phyloP scores from a whole-genome alignment of 2,113 vertebrate species.

The Indicator maculatus region DNA sequence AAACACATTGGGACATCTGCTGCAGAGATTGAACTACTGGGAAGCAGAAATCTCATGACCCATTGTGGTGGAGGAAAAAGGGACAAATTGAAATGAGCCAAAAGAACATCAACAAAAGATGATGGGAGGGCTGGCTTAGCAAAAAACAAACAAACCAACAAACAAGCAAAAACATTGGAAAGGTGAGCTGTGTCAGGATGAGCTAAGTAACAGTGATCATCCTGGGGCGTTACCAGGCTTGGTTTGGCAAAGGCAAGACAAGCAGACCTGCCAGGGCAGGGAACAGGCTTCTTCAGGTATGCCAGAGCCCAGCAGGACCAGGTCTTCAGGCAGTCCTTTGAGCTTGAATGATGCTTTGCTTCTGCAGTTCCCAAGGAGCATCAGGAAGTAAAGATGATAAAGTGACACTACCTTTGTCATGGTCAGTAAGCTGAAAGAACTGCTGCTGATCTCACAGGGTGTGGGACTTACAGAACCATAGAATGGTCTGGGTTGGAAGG shows the following conservation, averaged over 20 bases:
- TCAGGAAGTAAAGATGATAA: background rate
- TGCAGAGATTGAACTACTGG: background rate
- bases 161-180: background rate
- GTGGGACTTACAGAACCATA: no score
- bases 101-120: background rate
- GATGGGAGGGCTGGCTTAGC: background rate
- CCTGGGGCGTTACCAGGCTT: background rate
- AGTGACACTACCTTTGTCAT: background rate
- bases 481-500: no score
- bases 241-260: background rate
- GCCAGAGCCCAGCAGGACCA: background rate
- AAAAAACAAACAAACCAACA: no score
- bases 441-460: background rate
- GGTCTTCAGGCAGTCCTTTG: background rate
- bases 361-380: background rate
- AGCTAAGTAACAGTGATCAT: background rate
- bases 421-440: background rate
- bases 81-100: background rate
- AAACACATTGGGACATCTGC: background rate
- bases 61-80: accelerated
- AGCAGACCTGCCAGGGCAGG: background rate
- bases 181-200: background rate
- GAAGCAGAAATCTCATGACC: background rate
- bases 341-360: background rate
- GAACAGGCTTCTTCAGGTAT: background rate